Base-by-base conservation (phyloP, 2,113 vertebrate species). In the Megaleporinus macrocephalus region DNA sequence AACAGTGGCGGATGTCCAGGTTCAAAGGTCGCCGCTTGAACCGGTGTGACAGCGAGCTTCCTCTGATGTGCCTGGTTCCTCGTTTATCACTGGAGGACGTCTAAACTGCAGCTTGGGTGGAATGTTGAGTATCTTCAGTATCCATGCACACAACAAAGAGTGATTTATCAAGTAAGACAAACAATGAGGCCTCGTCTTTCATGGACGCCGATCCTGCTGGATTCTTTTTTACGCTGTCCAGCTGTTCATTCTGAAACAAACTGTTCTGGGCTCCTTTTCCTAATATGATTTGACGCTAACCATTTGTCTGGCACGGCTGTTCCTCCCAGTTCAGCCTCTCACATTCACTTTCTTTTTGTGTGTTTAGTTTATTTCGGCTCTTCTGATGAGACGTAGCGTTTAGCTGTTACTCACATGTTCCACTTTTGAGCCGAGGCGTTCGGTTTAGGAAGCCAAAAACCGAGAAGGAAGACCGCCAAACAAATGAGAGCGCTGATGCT, bases 1-100 rank as follows among this genome's bases (percentile, higher is more conserved):
- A 49, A 82, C 82, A 22, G 55, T 57, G 53, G 15, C 66, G 81
- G 86, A 90, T 84, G 84, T 87, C 30, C 73, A 68, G 79, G 81
- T 85, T 89, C 84, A 90, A 88, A 88, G 85, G 82, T 90, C 84
- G 85, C 85, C 69, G 79, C 69, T 84, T 90, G 72, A 87, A 78
- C 66, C 6, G 49, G 36, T 77, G 33, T 71, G 82, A 76, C 85
- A 71, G 70, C 59, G 71, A 74, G 77, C 63, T 76, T 82, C 81
- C 82, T 80, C 76, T 76, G 78, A 69, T 78, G 76, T 65, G 26
- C n/a, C 36, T 82, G 80, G 76, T 30, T 12, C 59, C 55, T 24
- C 26, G 24, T 62, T 72, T 73, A 71, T 73, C 36, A 30, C 20
- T 22, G n/a, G 5, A 36, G 71, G 10, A 5, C 24, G 1, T 24